Conservation (phyloP, 1,140 invertebrate species). For the Pseudomyrmex concolor region DNA sequence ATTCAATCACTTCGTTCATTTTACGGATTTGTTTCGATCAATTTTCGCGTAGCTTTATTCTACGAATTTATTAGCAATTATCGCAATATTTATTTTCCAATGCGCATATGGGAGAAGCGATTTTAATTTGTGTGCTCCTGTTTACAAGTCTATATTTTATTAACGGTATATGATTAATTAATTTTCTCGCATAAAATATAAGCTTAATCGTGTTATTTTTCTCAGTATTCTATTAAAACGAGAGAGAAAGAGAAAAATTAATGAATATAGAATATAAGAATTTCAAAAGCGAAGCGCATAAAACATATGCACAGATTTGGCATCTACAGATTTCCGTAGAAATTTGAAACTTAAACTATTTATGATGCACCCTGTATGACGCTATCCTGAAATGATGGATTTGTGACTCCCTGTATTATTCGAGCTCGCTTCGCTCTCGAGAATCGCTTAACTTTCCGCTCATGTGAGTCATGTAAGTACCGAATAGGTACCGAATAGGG, state of each 20-base stretch:
- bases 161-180: not conserved
- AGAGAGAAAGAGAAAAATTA: not conserved
- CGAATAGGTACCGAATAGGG: conserved; percentile 36
- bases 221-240: not conserved
- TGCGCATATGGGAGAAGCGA: not conserved
- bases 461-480: conserved; percentile 53
- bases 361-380: conserved; percentile 27
- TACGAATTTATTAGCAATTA: conserved; percentile 49
- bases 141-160: conserved; percentile 20
- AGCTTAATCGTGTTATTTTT: conserved; percentile 27
- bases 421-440: conserved; percentile 35
- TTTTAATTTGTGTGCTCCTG: conserved; percentile 23
- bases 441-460: conserved; percentile 43
- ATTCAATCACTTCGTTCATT: conserved; percentile 37
- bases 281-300: not conserved
- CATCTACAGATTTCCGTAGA: not conserved
- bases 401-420: conserved; percentile 38
- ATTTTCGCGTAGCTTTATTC: conserved; percentile 26
- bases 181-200: conserved; percentile 22
- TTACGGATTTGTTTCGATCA: conserved; percentile 33
- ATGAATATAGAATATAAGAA: conserved; percentile 12
- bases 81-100: conserved; percentile 44
- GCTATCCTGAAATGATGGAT: conserved; percentile 35
- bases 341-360: conserved; percentile 2
- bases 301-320: not conserved